A percentile compares a stretch with the other conserved stretches of the same genome.
Conservation (phyloP, 2,113 vertebrate genomes). For the Daboia siamensis region DNA sequence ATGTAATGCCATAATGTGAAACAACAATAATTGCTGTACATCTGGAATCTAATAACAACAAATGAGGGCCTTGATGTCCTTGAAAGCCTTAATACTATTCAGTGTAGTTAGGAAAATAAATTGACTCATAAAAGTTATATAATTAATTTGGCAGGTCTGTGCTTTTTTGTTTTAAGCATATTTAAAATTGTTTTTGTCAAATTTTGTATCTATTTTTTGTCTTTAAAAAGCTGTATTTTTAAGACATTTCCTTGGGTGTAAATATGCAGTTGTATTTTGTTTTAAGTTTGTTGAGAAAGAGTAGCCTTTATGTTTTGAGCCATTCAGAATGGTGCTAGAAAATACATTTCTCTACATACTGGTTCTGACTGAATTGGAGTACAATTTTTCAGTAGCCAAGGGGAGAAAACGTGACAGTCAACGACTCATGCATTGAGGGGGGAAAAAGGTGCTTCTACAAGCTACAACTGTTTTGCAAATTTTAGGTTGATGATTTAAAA, state of each 20-base stretch:
- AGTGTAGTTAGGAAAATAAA: conserved; percentile 63
- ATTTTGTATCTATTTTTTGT: conserved; percentile 57
- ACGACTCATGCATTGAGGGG: conserved; percentile 41
- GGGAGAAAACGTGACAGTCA: conserved; percentile 24
- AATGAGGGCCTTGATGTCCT: conserved; percentile 46
- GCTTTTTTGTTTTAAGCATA: conserved; percentile 56
- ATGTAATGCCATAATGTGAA: conserved; percentile 38
- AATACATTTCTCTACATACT: conserved; percentile 55
- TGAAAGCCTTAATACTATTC: conserved; percentile 59
- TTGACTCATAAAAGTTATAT: conserved; percentile 42
- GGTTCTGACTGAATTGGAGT: conserved; percentile 54
- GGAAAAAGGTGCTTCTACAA: conserved; percentile 69
- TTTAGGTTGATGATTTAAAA: conserved; percentile 58
- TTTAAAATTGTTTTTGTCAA: conserved; percentile 38
- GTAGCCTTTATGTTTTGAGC: conserved; percentile 60
- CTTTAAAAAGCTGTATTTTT: conserved; percentile 60
- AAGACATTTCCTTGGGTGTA: conserved; percentile 63
- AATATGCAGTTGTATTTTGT: conserved; percentile 61
- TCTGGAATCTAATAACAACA: conserved; percentile 15
- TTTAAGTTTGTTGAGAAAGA: conserved; percentile 60
- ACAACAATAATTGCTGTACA: rapidly evolving
- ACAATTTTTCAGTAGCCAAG: conserved; percentile 48
- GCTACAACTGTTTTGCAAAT: conserved; percentile 63
- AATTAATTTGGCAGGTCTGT: conserved; percentile 50
- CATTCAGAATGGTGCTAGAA: conserved; percentile 62